Evolutionary conservation across 2,888 invertebrate species (phyloP).

Genomic region (Erannis defoliaria): DNA sequence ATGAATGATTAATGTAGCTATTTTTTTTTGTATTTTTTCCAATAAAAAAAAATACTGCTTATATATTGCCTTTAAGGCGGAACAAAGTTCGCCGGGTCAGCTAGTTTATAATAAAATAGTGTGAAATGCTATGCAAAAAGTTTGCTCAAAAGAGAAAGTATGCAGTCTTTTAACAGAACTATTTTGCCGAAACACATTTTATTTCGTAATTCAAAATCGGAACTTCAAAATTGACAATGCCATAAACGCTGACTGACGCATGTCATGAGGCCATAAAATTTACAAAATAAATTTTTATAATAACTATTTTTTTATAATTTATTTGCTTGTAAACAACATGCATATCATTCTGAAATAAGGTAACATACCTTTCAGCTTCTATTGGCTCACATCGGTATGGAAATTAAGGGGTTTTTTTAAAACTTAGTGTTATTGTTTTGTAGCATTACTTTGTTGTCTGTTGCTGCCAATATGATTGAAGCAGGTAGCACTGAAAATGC

Average conservation of each 20-base stretch:
- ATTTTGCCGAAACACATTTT: neutral
- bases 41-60: too few species aligned
- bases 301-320: constrained; percentile 51
- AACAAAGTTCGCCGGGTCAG: too few species aligned
- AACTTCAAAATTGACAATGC: constrained; percentile 65
- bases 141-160: neutral
- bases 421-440: constrained; percentile 32
- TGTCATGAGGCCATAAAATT: constrained; percentile 73
- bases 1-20: too few species aligned
- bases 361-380: constrained; percentile 48
- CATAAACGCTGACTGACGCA: constrained; percentile 68
- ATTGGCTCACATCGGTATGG: constrained; percentile 14
- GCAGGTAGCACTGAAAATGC: constrained; percentile 70
- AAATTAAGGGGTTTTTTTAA: constrained; percentile 18
- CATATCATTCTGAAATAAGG: constrained; percentile 73
- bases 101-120: too few species aligned
- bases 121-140: too few species aligned
- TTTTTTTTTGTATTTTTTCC: too few species aligned
- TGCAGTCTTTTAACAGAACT: neutral
- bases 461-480: constrained; percentile 76
- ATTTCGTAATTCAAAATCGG: constrained; percentile 63
- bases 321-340: constrained; percentile 76
- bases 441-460: constrained; percentile 47
- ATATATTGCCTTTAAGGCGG: too few species aligned
- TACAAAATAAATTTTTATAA: constrained; percentile 70